Evolutionary conservation across 2,113 vertebrate genomes (phyloP).

Genomic region (Amblyornis subalaris): DNA sequence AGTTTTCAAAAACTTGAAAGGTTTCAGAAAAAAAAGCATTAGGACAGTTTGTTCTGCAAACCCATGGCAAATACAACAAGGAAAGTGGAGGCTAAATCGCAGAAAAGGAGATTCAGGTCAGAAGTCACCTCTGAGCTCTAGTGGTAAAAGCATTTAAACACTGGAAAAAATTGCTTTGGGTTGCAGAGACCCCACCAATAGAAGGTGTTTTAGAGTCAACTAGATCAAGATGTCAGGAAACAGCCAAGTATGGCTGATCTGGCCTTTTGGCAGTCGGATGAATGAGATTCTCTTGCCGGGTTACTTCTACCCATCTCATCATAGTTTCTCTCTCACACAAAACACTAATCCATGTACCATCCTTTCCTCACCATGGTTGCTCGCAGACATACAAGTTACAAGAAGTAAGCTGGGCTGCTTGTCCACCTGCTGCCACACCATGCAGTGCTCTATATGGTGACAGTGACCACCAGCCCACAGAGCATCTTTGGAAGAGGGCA

Average conservation of each 20-base stretch:
- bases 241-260: neutral
- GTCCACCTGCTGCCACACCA: neutral
- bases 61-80: neutral
- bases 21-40: neutral
- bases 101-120: neutral
- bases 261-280: neutral
- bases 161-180: neutral
- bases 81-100: neutral
- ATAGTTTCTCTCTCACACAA: neutral
- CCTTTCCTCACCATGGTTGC: neutral
- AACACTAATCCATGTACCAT: neutral
- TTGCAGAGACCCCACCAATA: neutral
- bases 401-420: neutral
- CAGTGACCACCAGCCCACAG: accelerated
- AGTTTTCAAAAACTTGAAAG: neutral
- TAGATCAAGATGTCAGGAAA: neutral
- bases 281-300: neutral
- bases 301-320: neutral
- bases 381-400: accelerated
- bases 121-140: neutral
- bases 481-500: neutral
- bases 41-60: neutral
- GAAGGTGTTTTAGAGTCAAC: neutral
- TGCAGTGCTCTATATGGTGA: neutral
- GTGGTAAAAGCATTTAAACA: neutral